Evolutionary conservation across 2,113 vertebrate species (phyloP), one percentile per base, ranked within the genome.

Genomic region (Mus pahari): DNA sequence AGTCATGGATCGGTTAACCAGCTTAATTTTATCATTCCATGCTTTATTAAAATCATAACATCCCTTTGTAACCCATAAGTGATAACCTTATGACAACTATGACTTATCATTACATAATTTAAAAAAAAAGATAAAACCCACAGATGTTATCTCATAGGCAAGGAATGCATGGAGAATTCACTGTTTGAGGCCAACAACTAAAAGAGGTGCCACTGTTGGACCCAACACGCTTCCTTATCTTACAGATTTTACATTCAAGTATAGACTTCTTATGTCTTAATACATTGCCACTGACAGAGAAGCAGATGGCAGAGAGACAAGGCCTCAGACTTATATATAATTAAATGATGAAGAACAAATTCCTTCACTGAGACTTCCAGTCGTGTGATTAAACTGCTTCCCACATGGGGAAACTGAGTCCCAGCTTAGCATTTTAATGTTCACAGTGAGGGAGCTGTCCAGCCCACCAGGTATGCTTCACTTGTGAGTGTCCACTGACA

Each of bases 371-470:
- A 89, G 78, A 74, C 68, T 68, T 84, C 75, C 28, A 79, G 33
- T 62, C 73, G n/a, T 22, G 36, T n/a, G 58, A 83, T 20, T 64
- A 71, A 75, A 42, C 45, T 62, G 79, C 50, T 90, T 62, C 82
- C 64, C 24, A 77, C 88, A 71, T 91, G 53, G 53, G 36, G 77
- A 93, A 93, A 71, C 16, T 14, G 90, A 91, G 68, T 73, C 68
- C 89, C 33, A 53, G 48, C 16, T 42, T 31, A 12, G 66, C 36
- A 10, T 14, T 55, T 36, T 71, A 36, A 48, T 17, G 33, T 42
- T 62, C 28, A 31, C 16, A 62, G 58, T 26, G 42, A 83, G 28
- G 9, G 8, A 36, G 60, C 10, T 5, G 22, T 28, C 58, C 3
- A 31, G 31, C 48, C 60, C 26, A 31, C 28, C 3, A 13, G 3